Evolutionary conservation across 2,113 vertebrate species (phyloP).

Genomic region (Caranx ignobilis): DNA sequence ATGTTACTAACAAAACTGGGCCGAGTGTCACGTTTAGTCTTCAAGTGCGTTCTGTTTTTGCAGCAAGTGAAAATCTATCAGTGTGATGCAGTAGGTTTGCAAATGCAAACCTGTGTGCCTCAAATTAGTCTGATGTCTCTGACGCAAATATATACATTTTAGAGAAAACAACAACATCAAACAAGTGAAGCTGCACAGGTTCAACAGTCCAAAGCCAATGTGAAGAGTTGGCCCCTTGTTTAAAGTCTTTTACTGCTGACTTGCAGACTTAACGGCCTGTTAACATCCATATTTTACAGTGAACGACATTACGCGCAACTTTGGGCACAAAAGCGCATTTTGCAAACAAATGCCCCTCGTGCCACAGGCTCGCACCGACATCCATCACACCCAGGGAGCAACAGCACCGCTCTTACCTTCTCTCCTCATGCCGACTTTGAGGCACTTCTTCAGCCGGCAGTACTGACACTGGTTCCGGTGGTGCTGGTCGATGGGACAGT

Average conservation of each 20-base stretch:
- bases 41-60: background rate
- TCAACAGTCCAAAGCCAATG: too few species aligned
- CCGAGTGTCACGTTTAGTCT: background rate
- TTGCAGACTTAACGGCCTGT: background rate
- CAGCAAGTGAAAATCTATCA: background rate
- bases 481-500: constrained; percentile 91
- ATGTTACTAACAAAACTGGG: background rate
- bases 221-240: background rate
- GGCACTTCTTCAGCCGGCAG: constrained; percentile 90
- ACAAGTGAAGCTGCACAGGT: too few species aligned
- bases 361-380: background rate
- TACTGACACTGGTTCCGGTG: constrained; percentile 91
- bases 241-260: constrained; percentile 2
- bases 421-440: constrained; percentile 90
- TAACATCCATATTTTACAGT: constrained; percentile 1
- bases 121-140: background rate
- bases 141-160: background rate
- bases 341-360: background rate
- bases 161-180: background rate
- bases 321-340: constrained; percentile 17
- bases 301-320: constrained; percentile 31
- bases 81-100: background rate
- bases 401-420: constrained; percentile 81
- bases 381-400: background rate
- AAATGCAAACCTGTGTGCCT: background rate